Conservation (phyloP, 2,888 invertebrate genomes). For the Xanthorhoe spadicearia region DNA sequence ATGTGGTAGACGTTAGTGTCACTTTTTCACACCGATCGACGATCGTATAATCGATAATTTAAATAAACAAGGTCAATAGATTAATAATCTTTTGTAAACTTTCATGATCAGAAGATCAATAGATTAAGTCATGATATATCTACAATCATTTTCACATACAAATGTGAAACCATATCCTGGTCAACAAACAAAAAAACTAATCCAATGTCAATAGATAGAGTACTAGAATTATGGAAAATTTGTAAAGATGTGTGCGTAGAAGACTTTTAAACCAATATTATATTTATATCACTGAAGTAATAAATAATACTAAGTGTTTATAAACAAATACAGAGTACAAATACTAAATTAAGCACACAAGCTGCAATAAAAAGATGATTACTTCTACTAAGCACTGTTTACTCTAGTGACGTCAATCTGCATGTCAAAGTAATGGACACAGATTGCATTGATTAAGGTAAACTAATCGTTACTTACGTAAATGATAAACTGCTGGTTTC, state of each 20-base stretch:
- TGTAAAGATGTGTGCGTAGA: not conserved
- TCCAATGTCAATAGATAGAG: not conserved
- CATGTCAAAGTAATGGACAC: slow-evolving; percentile 38
- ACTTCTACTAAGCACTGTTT: slow-evolving; percentile 30
- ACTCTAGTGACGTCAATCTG: slow-evolving; percentile 41
- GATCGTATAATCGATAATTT: too few species aligned
- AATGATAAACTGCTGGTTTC: slow-evolving; percentile 23
- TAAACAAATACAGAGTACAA: slow-evolving; percentile 18
- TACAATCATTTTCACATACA: not conserved
- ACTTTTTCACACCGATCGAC: too few species aligned
- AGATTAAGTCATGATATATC: not conserved
- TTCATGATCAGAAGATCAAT: too few species aligned
- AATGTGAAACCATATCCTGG: not conserved
- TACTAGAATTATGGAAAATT: not conserved
- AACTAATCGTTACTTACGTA: slow-evolving; percentile 37
- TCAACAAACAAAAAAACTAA: not conserved
- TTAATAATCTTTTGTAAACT: too few species aligned
- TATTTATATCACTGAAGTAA: not conserved
- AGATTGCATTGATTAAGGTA: slow-evolving; percentile 43
- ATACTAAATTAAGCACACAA: slow-evolving; percentile 28
- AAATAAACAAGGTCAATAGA: too few species aligned
- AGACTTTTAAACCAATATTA: not conserved
- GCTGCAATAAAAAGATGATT: slow-evolving; percentile 33
- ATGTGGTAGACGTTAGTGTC: not conserved
- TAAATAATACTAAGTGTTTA: slow-evolving; percentile 9